These are phyloP conservation scores for Troglohyphantes excavatus DNA, from an alignment of 2,888 invertebrate genomes.

Conservation along the genomic window DNA sequence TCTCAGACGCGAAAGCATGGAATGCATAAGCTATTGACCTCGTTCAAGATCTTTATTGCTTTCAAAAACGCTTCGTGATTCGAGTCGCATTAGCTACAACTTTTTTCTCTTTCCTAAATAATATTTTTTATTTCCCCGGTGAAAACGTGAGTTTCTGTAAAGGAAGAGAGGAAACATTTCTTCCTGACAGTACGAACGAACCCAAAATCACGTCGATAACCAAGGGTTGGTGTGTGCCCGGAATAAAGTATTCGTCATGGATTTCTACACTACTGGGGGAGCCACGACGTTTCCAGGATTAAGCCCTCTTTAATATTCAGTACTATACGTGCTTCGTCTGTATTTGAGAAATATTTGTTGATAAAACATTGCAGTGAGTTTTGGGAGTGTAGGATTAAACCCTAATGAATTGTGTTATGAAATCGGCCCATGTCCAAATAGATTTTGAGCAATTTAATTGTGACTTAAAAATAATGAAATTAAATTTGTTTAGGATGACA, in stretches of 20 bases:
- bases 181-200: not conserved
- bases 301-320: no score
- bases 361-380: no score
- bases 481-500: no score
- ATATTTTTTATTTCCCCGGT: slow-evolving; percentile 24
- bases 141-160: slow-evolving; percentile 51
- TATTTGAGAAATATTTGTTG: no score
- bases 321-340: no score
- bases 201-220: slow-evolving; percentile 45
- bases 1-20: slow-evolving; percentile 53
- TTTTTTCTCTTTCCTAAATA: slow-evolving; percentile 7
- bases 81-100: slow-evolving; percentile 33
- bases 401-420: no score
- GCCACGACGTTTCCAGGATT: no score
- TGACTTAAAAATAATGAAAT: no score
- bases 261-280: slow-evolving; percentile 3
- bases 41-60: slow-evolving; percentile 27
- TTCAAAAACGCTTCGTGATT: slow-evolving; percentile 60
- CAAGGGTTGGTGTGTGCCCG: slow-evolving; percentile 3
- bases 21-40: slow-evolving; percentile 65
- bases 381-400: no score
- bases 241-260: slow-evolving; percentile 13
- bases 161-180: slow-evolving; percentile 14
- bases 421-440: no score
- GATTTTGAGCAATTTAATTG: no score